Evolutionary conservation across 2,113 vertebrate species (phyloP).

Genomic region (Lophura nycthemera): DNA sequence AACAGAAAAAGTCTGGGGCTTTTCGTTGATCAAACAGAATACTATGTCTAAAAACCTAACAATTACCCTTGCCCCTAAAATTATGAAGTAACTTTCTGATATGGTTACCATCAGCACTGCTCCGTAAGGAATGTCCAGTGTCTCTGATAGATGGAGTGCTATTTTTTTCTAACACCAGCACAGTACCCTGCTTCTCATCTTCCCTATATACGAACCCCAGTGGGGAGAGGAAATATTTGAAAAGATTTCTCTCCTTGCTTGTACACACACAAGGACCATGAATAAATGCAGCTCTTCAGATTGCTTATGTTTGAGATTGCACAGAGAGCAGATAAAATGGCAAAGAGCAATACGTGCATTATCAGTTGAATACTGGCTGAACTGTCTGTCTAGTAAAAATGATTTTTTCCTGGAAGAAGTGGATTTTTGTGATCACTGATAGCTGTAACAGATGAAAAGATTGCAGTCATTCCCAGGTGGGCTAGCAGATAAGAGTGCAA

Average conservation of each 20-base stretch:
- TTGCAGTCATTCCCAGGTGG: background rate
- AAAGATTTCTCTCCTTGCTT: background rate
- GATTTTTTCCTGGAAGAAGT: background rate
- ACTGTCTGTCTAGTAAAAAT: background rate
- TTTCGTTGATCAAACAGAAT: background rate
- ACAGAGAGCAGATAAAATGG: background rate
- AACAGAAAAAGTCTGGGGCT: background rate
- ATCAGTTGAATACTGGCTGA: background rate
- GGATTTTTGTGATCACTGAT: background rate
- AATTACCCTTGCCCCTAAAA: background rate
- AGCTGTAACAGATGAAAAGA: background rate
- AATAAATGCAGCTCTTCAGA: background rate
- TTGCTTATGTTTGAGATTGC: background rate
- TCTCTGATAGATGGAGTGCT: background rate
- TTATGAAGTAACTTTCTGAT: background rate
- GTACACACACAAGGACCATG: background rate
- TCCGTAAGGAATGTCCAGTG: background rate
- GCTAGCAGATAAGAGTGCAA: background rate
- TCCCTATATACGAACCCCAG: background rate
- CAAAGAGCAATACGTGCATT: background rate
- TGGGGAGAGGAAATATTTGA: background rate
- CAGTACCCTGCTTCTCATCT: background rate
- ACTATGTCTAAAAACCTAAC: background rate
- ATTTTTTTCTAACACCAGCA: background rate
- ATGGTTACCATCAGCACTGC: background rate